A percentile compares a stretch with the other conserved stretches of the same genome.
These are phyloP conservation scores for Elysia chlorotica DNA, from an alignment of 1,140 invertebrate species.

Conservation along the genomic window DNA sequence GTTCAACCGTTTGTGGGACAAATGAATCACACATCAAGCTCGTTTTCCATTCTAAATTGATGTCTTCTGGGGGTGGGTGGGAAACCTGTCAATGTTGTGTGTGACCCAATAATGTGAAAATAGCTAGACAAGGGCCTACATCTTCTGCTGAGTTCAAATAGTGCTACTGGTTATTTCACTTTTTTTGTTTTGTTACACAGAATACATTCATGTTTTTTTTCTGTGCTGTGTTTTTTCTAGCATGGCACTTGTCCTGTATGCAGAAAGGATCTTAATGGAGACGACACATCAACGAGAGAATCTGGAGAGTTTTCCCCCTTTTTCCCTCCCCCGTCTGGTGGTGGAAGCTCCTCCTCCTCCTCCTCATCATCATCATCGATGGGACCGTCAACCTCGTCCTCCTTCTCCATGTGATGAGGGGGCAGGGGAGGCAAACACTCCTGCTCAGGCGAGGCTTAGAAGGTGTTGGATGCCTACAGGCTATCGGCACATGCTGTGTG, in stretches of 20 bases:
- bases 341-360: background rate
- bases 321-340: background rate
- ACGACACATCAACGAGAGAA: slow-evolving; percentile 45
- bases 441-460: background rate
- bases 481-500: background rate
- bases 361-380: slow-evolving; percentile 4
- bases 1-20: no score
- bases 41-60: no score
- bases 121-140: no score
- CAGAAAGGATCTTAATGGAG: slow-evolving; percentile 69
- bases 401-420: background rate
- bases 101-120: no score
- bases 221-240: slow-evolving; percentile 50
- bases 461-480: background rate
- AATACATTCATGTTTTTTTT: background rate
- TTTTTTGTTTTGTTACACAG: background rate
- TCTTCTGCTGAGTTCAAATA: no score
- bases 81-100: no score
- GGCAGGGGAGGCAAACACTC: background rate
- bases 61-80: no score
- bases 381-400: slow-evolving; percentile 7
- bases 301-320: background rate
- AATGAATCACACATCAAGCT: no score
- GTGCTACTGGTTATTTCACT: background rate
- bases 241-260: slow-evolving; percentile 96